Evolutionary conservation across 2,113 vertebrate genomes (phyloP), one percentile per base, ranked within the genome.

Genomic region (Plectropomus leopardus): DNA sequence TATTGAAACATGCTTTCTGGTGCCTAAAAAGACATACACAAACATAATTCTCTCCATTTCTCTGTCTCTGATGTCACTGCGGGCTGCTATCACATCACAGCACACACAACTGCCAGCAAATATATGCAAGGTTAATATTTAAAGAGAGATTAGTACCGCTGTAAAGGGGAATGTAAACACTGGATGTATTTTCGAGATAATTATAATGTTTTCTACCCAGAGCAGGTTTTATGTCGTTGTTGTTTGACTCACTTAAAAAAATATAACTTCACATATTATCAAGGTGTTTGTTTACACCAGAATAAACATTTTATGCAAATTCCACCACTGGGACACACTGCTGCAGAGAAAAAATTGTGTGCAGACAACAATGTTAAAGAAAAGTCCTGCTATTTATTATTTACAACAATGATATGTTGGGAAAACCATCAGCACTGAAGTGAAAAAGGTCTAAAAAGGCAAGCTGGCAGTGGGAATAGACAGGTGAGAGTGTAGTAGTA

Each of bases 71-170:
- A 19, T 45, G 23, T 80, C 10, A 68, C 65, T 68, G 44, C 51
- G 24, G 44, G 42, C 59, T 65, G 0, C 40, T 30, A 13, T 53
- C 50, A 24, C 24, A 57, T 53, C 51, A 47, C 32, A 44, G 1
- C 57, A 58, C 23, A 30, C 28, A 45, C 7, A 28, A 67, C 40
- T 66, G 63, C 72, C 32, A 32, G 34, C 32, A 76, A 54, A 60
- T 42, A 26, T 9, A 73, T 32, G 47, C 45, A 60, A 54, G 55
- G 68, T 67, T 66, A 77, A 85, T 58, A 80, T 85, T 82, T 67
- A 47, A 84, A 57, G 23, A 73, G 55, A 74, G 57, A 78, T 72
- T 57, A 70, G 47, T 23, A 10, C 16, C 14, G 0, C 50, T 45
- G 34, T 21, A 58, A 28, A 83, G 69, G 21, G 23, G 4, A 71